Percentiles rank a stretch among this genome's conserved stretches.
Conservation (phyloP, 2,888 invertebrate genomes). For the Ariolimax columbianus region DNA sequence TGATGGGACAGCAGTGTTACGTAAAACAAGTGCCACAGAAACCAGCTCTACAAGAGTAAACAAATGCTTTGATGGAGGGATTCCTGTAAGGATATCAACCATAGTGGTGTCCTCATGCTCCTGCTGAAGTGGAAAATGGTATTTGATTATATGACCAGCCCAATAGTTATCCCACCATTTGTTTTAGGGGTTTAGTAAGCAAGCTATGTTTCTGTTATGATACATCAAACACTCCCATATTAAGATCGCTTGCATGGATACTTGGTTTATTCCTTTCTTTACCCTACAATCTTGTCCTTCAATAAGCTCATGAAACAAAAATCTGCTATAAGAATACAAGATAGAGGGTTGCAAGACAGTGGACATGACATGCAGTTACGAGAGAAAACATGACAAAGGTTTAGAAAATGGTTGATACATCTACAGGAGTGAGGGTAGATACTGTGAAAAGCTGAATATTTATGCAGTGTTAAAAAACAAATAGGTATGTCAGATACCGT, state of each 20-base stretch:
- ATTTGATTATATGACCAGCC: too few relatives aligned
- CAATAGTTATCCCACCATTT: not conserved
- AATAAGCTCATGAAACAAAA: too few relatives aligned
- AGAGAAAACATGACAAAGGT: not conserved
- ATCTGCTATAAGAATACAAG: not conserved
- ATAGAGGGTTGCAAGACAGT: not conserved
- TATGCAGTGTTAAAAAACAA: not conserved
- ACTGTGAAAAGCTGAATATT: not conserved
- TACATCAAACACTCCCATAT: not conserved
- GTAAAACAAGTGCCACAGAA: too few relatives aligned
- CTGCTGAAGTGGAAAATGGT: too few relatives aligned
- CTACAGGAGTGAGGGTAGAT: not conserved
- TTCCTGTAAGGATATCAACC: too few relatives aligned
- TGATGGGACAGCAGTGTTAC: too few relatives aligned
- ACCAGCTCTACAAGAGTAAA: too few relatives aligned
- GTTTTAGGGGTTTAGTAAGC: not conserved
- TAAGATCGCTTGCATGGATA: not conserved
- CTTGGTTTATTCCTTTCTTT: not conserved
- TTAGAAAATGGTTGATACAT: not conserved
- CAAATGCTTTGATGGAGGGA: too few relatives aligned
- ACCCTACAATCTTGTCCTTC: not conserved
- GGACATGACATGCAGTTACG: not conserved
- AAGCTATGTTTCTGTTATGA: not conserved
- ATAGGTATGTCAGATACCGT: too few relatives aligned
- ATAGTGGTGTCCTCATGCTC: too few relatives aligned